A percentile compares a stretch with the other conserved stretches of the same genome.
Evolutionary conservation across 2,113 vertebrate species (phyloP).

Genomic region (Oplegnathus fasciatus): DNA sequence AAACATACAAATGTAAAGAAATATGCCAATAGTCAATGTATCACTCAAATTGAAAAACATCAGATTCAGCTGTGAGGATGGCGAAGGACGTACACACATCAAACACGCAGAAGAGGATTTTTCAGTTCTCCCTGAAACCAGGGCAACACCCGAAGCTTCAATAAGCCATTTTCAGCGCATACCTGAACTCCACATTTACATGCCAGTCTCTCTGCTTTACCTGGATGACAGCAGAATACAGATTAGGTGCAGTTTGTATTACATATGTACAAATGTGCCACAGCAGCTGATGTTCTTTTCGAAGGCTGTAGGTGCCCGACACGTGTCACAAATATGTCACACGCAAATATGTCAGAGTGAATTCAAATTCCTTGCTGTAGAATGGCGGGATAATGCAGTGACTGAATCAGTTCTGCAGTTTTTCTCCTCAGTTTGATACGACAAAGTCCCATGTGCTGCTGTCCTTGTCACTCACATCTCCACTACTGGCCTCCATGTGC

Average conservation of each 20-base stretch:
- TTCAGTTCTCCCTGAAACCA: slow-evolving; percentile 14
- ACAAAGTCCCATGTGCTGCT: neutral
- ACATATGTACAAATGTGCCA: slow-evolving; percentile 16
- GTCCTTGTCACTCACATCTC: neutral
- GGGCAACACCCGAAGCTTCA: slow-evolving; percentile 23
- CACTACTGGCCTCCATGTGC: neutral
- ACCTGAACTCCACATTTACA: slow-evolving; percentile 37
- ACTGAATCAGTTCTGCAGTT: neutral
- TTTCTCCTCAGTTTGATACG: neutral
- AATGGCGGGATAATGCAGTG: neutral
- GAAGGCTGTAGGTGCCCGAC: neutral
- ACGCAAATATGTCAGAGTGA: neutral
- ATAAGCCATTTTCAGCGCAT: slow-evolving; percentile 25
- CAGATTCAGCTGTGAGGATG: neutral
- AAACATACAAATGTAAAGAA: neutral
- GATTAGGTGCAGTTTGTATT: slow-evolving; percentile 25
- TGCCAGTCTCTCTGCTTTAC: slow-evolving; percentile 32
- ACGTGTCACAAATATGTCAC: neutral
- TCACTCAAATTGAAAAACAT: neutral
- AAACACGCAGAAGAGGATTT: slow-evolving; percentile 2
- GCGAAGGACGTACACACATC: neutral
- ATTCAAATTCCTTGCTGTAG: neutral
- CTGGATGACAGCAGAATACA: slow-evolving; percentile 54
- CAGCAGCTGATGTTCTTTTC: slow-evolving; percentile 3
- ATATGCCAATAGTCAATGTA: neutral